phyloP scores from a whole-genome alignment of 1,140 invertebrate species.

The Coptotermes formosanus region DNA sequence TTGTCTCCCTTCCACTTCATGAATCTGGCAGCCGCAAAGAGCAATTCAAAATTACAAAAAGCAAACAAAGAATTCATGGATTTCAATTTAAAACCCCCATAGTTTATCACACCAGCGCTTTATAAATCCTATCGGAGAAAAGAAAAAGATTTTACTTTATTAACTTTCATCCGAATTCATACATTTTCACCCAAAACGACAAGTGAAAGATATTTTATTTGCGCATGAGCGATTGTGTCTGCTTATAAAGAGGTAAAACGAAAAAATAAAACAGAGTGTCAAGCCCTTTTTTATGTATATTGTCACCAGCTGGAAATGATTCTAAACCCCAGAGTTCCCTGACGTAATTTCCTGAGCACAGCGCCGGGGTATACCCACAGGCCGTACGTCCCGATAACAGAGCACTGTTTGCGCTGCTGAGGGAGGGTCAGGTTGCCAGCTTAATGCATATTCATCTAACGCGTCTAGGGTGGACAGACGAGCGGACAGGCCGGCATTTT shows the following conservation, averaged over 20 bases:
- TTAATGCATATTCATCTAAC: neutral
- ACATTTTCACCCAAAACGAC: neutral
- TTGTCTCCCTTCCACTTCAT: too few relatives aligned
- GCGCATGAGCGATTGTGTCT: neutral
- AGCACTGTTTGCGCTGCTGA: neutral
- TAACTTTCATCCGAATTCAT: neutral
- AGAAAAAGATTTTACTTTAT: neutral
- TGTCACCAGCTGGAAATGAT: slow-evolving; percentile 1
- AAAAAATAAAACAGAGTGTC: neutral
- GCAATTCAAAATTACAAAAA: too few relatives aligned
- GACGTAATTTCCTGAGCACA: neutral
- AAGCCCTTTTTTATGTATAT: neutral
- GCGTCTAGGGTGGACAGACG: neutral
- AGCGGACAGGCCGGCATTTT: neutral
- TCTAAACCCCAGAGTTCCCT: neutral
- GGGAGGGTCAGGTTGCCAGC: neutral
- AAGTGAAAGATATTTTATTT: neutral
- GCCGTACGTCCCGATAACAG: neutral
- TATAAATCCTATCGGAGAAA: neutral
- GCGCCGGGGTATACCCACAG: neutral
- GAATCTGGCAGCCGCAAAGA: too few relatives aligned
- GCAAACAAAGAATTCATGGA: too few relatives aligned
- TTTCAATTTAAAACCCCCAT: too few relatives aligned
- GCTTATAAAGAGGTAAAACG: neutral
- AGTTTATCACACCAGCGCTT: neutral